Evolutionary conservation across 2,888 invertebrate species (phyloP), one percentile per base, ranked within the genome.

Genomic region (Aricia artaxerxes): DNA sequence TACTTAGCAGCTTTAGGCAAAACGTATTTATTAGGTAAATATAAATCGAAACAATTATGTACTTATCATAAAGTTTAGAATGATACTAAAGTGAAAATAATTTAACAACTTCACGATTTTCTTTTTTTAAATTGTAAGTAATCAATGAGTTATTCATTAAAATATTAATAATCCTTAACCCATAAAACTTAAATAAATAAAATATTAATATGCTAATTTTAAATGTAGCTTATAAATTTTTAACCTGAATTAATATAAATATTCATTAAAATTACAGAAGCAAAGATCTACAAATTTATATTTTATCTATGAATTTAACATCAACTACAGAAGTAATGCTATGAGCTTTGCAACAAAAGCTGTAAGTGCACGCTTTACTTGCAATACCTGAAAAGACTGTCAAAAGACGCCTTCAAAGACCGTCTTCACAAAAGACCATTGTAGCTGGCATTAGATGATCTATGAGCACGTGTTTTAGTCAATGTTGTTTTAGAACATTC

Each of bases 271-370:
- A 44, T 9, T 7, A 53, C 4, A n/a, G 7, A 61, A 61, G 61
- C 61, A 61, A 0, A 2, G 24, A 61, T 61, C n/a, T 6, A 4
- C 7, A 5, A 7, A 7, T 24, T 61, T 16, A 6, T 69, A 13
- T 35, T 69, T 16, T 69, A 69, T 69, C 69, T 69, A 69, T 16
- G 69, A 69, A 38, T 35, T 13, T 38, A 35, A 16, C 35, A 69
- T 38, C 69, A 13, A 69, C 69, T 1, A 38, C 2, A 69, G 69
- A 35, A 35, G 57, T 57, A 16, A 69, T 38, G 35, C 35, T 69
- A n/a, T 69, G 31, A 35, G 44, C 44, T 73, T 73, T 73, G 44
- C 44, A 44, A 75, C 75, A 75, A 75, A 75, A 75, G 49, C n/a
- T 49, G 44, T 75, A 49, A 57, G 53, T 57, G 4, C 35, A 24